Evolutionary conservation across 1,140 invertebrate genomes (phyloP).

Genomic region (Drosophila nigromelanica): DNA sequence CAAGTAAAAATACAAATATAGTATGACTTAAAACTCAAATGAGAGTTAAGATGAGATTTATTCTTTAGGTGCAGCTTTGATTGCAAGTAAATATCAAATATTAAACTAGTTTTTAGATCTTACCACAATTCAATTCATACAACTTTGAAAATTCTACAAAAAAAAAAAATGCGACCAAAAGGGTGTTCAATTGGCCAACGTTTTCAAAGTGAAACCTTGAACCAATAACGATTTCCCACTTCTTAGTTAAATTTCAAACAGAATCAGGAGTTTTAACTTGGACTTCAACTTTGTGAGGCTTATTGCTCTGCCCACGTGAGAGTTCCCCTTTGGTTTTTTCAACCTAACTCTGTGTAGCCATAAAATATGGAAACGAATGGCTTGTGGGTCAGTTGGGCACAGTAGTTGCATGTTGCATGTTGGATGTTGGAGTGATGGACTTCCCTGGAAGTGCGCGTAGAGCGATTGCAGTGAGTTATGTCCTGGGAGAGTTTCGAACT

Average conservation of each 20-base stretch:
- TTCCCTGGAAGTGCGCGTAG: slow-evolving; percentile 50
- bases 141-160: too few species aligned
- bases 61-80: too few species aligned
- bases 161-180: too few species aligned
- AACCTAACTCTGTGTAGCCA: slow-evolving; percentile 43
- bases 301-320: slow-evolving; percentile 27
- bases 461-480: slow-evolving; percentile 62
- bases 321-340: slow-evolving; percentile 23
- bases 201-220: too few species aligned
- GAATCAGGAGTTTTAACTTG: slow-evolving; percentile 9
- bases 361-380: slow-evolving; percentile 70
- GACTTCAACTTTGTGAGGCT: neutral
- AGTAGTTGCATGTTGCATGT: slow-evolving; percentile 52
- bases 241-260: slow-evolving; percentile 4
- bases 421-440: slow-evolving; percentile 32
- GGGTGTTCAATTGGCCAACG: too few species aligned
- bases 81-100: too few species aligned
- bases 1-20: too few species aligned
- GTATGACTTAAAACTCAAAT: too few species aligned
- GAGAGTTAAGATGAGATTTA: too few species aligned
- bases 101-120: too few species aligned
- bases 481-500: slow-evolving; percentile 52
- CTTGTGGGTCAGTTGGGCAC: slow-evolving; percentile 79
- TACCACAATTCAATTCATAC: too few species aligned
- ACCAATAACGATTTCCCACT: neutral